phyloP scores from a whole-genome alignment of 2,797 vertebrate species.

The Sylvia borin region DNA sequence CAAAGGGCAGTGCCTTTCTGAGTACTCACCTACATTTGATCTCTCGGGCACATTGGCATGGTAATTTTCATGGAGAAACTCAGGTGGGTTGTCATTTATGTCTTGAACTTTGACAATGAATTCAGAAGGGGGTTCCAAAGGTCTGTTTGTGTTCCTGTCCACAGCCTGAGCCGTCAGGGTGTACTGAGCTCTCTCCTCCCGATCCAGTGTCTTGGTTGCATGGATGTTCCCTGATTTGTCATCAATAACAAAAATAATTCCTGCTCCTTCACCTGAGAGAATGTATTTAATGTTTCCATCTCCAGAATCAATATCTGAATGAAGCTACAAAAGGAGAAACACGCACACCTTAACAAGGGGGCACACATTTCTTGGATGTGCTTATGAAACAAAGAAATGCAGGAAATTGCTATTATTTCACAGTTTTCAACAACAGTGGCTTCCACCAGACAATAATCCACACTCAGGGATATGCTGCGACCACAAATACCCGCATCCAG shows the following conservation, averaged over 20 bases:
- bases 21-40: conserved; percentile 94
- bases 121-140: conserved; percentile 94
- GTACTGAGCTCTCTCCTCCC: conserved; percentile 97
- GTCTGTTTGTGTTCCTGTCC: conserved; percentile 90
- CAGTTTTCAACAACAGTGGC: background rate
- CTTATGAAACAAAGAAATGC: background rate
- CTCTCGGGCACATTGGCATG: conserved; percentile 96
- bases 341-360: background rate
- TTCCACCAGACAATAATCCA: background rate
- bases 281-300: conserved; percentile 97
- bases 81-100: conserved; percentile 97
- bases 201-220: conserved; percentile 95
- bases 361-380: background rate
- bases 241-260: conserved; percentile 98
- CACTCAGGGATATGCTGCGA: background rate
- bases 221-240: conserved; percentile 99
- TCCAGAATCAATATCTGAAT: conserved; percentile 95
- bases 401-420: background rate
- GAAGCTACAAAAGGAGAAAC: conserved; percentile 84
- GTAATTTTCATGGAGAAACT: conserved; percentile 94
- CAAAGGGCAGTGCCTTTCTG: background rate
- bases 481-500: background rate
- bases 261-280: conserved; percentile 96
- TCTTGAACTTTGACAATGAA: conserved; percentile 99
- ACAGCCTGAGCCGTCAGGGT: conserved; percentile 96